phyloP scores from a whole-genome alignment of 1,140 invertebrate genomes.

The Delia radicum region DNA sequence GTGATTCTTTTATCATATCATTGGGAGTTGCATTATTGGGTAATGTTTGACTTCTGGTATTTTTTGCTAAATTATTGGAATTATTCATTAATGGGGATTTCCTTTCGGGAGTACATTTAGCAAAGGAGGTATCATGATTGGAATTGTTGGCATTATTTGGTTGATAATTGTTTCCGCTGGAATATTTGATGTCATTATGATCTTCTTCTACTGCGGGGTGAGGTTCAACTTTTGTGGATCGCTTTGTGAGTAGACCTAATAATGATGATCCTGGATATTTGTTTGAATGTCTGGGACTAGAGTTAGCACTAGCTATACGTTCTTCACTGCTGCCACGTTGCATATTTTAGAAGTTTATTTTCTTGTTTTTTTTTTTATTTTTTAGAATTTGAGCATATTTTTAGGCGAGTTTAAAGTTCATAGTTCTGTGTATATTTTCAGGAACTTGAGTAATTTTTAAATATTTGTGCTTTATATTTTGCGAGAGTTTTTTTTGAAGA shows the following conservation, averaged over 20 bases:
- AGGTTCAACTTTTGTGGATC: conserved; percentile 34
- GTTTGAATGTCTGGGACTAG: conserved; percentile 40
- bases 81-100: conserved; percentile 45
- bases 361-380: background rate
- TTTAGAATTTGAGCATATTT: conserved; percentile 5
- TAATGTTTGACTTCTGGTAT: conserved; percentile 46
- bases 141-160: background rate
- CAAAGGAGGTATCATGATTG: conserved; percentile 28
- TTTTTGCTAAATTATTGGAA: conserved; percentile 25
- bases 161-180: background rate
- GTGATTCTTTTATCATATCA: background rate
- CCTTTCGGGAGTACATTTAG: conserved; percentile 29
- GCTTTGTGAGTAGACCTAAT: conserved; percentile 40
- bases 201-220: conserved; percentile 24
- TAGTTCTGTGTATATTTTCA: background rate
- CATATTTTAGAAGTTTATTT: background rate
- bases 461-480: background rate
- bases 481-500: too few species aligned
- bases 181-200: background rate
- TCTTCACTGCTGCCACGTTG: conserved; percentile 41
- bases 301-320: conserved; percentile 41
- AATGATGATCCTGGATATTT: conserved; percentile 37
- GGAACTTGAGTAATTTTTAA: background rate
- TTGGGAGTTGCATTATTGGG: conserved; percentile 27
- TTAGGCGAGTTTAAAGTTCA: conserved; percentile 2